Conservation (phyloP, 2,113 vertebrate genomes). For the Scatophagus argus region DNA sequence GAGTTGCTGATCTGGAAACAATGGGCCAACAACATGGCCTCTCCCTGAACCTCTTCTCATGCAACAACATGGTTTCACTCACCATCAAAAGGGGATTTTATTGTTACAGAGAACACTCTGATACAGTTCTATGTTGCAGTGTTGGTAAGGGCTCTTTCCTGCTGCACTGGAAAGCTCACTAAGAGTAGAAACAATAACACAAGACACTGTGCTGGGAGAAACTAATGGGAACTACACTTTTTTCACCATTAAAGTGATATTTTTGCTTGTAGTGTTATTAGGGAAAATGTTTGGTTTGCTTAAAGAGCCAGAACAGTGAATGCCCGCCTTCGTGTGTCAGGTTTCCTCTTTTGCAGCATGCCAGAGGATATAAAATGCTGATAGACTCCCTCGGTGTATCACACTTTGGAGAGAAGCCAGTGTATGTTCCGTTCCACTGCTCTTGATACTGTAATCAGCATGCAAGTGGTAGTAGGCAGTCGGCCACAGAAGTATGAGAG, state of each 20-base stretch:
- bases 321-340: constrained; percentile 22
- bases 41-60: constrained; percentile 62
- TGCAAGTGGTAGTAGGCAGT: constrained; percentile 62
- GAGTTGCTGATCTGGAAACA: constrained; percentile 76
- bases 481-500: constrained; percentile 55
- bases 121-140: not conserved
- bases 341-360: constrained; percentile 37
- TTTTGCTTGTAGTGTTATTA: constrained; percentile 10
- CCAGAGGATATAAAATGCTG: constrained; percentile 59
- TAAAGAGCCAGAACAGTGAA: constrained; percentile 36
- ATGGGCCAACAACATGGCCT: constrained; percentile 75
- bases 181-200: not conserved
- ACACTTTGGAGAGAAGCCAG: constrained; percentile 63
- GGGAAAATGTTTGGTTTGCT: constrained; percentile 41
- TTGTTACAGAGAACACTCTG: constrained; percentile 31
- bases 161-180: not conserved
- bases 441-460: constrained; percentile 76
- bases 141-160: constrained; percentile 21
- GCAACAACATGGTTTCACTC: constrained; percentile 46
- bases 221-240: not conserved
- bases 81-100: constrained; percentile 34
- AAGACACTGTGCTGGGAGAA: constrained; percentile 4
- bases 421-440: constrained; percentile 67
- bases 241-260: not conserved
- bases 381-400: constrained; percentile 54